phyloP scores from a whole-genome alignment of 1,140 invertebrate genomes.

The Philotrypesis tridentata region DNA sequence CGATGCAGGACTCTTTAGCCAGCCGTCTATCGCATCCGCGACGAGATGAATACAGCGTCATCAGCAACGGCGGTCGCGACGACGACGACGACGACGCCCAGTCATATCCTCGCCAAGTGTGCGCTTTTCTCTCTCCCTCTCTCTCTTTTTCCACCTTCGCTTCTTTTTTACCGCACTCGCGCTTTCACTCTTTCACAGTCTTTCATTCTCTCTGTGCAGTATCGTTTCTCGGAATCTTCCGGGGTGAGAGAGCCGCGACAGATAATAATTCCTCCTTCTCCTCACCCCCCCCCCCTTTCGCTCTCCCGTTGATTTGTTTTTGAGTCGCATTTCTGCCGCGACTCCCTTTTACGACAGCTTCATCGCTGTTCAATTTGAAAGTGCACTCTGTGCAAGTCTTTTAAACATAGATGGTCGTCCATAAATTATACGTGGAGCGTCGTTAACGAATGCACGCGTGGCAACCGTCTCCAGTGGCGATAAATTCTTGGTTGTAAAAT shows the following conservation, averaged over 20 bases:
- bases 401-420: not conserved
- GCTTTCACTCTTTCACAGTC: slow-evolving; percentile 4
- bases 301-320: not conserved
- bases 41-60: slow-evolving; percentile 46
- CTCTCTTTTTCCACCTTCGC: slow-evolving; percentile 17
- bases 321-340: not conserved
- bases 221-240: slow-evolving; percentile 19
- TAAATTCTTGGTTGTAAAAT: too few species aligned
- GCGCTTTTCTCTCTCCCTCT: not conserved
- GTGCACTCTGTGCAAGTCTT: not conserved
- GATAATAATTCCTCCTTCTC: slow-evolving; percentile 28
- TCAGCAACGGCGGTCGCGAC: slow-evolving; percentile 11
- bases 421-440: too few species aligned
- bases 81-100: not conserved
- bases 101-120: not conserved
- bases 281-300: not conserved
- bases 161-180: slow-evolving; percentile 8
- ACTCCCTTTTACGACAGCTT: not conserved
- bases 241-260: slow-evolving; percentile 14
- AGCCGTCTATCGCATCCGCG: slow-evolving; percentile 39
- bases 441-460: too few species aligned
- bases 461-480: too few species aligned
- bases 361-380: not conserved
- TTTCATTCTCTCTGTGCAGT: not conserved
- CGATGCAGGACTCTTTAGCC: slow-evolving; percentile 47